Conservation (phyloP, 1,140 invertebrate genomes). For the Euura saliciscinereae region DNA sequence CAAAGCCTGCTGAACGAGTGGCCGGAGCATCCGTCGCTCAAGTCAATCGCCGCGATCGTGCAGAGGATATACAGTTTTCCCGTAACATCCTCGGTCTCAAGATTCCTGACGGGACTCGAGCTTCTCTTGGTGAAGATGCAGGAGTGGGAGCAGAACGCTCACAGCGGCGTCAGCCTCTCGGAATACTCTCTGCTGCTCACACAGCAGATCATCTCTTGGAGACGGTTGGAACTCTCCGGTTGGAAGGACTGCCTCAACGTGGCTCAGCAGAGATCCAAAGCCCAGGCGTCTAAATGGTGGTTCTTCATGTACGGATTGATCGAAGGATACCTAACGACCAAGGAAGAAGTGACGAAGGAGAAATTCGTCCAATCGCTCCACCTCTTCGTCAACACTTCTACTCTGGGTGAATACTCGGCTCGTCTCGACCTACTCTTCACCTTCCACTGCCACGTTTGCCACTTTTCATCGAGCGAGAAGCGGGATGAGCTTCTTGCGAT, state of each 20-base stretch:
- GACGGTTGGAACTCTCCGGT: conserved; percentile 85
- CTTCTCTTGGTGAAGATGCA: conserved; percentile 82
- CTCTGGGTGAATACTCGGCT: conserved; percentile 81
- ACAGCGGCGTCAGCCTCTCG: conserved; percentile 82
- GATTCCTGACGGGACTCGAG: conserved; percentile 91
- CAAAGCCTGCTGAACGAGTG: conserved; percentile 78
- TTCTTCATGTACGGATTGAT: conserved; percentile 82
- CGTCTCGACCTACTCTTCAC: conserved; percentile 79
- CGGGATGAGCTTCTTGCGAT: conserved; percentile 68
- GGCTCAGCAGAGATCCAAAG: conserved; percentile 66
- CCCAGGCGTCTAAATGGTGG: conserved; percentile 83
- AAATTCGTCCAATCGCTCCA: conserved; percentile 66
- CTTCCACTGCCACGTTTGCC: conserved; percentile 77
- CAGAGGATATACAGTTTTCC: conserved; percentile 80
- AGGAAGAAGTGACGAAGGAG: conserved; percentile 32
- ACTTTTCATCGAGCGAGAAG: conserved; percentile 55
- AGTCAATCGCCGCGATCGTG: conserved; percentile 74
- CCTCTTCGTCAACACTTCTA: conserved; percentile 84
- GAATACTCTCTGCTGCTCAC: conserved; percentile 74
- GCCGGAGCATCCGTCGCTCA: conserved; percentile 89
- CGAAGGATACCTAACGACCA: conserved; percentile 52
- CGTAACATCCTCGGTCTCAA: conserved; percentile 80
- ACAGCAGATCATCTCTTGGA: conserved; percentile 87
- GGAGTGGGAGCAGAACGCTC: conserved; percentile 92
- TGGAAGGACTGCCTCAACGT: conserved; percentile 83